A percentile compares a stretch with the other conserved stretches of the same genome.
phyloP scores from a whole-genome alignment of 2,797 vertebrate genomes.

The Telmatherina bonti region DNA sequence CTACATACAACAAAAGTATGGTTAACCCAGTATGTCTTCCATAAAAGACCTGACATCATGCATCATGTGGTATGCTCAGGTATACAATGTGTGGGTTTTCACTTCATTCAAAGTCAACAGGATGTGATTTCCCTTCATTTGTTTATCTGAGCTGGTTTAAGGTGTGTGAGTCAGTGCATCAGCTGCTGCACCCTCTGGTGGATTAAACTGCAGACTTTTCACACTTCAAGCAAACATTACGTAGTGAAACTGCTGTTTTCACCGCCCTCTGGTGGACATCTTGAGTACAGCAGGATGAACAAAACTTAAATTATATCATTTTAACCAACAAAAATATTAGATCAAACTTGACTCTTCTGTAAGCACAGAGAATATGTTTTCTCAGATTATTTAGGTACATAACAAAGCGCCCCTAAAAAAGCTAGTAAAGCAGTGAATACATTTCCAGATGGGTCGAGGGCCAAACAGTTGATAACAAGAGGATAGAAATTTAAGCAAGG shows the following conservation, averaged over 20 bases:
- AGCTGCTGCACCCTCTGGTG: background rate
- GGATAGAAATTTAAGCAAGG: no score
- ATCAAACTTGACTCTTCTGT: background rate
- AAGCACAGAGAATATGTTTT: no score
- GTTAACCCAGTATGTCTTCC: background rate
- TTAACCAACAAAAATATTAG: background rate
- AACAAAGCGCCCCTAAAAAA: no score
- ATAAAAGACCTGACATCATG: background rate
- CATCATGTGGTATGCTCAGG: background rate
- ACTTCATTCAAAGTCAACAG: background rate
- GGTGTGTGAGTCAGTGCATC: background rate
- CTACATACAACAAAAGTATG: conserved; percentile 2
- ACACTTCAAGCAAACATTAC: background rate
- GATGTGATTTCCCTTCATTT: background rate
- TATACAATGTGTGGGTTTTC: background rate
- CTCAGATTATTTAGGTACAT: background rate
- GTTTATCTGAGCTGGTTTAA: background rate
- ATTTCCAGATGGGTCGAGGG: no score
- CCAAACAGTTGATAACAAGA: no score
- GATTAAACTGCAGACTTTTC: conserved; percentile 6
- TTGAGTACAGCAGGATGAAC: background rate
- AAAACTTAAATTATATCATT: background rate
- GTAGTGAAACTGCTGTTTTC: conserved; percentile 8
- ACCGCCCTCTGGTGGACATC: conserved; percentile 66
- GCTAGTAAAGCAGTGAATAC: no score